Base-by-base conservation (phyloP, 2,797 vertebrate genomes). In the Pyrocephalus nanus region DNA sequence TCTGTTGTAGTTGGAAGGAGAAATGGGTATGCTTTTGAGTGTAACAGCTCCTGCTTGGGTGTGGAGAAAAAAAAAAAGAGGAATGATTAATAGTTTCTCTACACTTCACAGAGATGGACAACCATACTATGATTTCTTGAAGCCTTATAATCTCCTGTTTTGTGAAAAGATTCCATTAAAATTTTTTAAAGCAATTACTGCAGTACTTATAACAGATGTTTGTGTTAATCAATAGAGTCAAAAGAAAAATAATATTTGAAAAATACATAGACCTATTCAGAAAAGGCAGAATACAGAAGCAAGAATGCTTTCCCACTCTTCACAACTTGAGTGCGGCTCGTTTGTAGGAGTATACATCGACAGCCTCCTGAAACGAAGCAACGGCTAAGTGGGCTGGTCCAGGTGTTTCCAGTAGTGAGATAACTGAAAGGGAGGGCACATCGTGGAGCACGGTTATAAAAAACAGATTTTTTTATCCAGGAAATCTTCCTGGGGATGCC, bases 311-410 rank as follows among this genome's bases (percentile, higher is more conserved):
- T 34, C 32, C 15, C 16, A 4, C 36, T 36, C 57, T 30, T 23
- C 53, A 11, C 21, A 14, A 1, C 40, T n/a, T 5, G 48, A 11
- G 14, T 54, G 27, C 0, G 1, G 17, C 8, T 45, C 0, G 0
- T n/a, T 19, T 11, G 51, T 6, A 19, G 60, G n/a, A 45, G 19
- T 2, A 6, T 3, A 4, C 38, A 27, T 34, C 64, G 9, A 6
- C 14, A 5, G 22, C 14, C 20, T 16, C 43, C 53, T 38, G 42
- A 55, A 55, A 27, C 1, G 25, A 57, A 71, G 26, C n/a, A 15
- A 8, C 13, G 3, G 15, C 3, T 34, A 29, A 34, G 1, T 0
- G 12, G 47, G 11, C 36, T 3, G 0, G 11, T 22, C 12, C 8
- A 7, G 27, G 27, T 2, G 30, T 4, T 43, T 34, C 32, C 38